Evolutionary conservation across 2,888 invertebrate genomes (phyloP), one percentile per base, ranked within the genome.

Genomic region (Julus scanicus): DNA sequence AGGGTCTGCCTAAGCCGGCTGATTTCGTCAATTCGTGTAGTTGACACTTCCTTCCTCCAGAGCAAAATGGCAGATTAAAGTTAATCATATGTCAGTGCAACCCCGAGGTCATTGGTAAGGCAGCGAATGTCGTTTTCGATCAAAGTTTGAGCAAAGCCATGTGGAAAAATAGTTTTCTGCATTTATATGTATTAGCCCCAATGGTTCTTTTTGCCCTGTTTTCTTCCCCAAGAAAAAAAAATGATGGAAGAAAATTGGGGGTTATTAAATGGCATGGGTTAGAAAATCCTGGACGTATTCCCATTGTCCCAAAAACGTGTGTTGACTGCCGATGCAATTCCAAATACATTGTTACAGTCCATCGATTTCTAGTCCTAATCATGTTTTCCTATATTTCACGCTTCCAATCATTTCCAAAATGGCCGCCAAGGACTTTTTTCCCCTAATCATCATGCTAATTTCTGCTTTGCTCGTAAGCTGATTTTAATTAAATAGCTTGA

Each of bases 1-100:
- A 71, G 71, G 63, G 63, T 15, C 29, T 11, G 29, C 71, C 6
- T 20, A 29, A 20, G 71, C 20, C 29, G 71, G 71, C 71, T 71
- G 71, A 71, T 71, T 71, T 71, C 71, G 71, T 71, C 71, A 71
- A 71, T 71, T 71, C 71, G 71, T 71, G 71, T 71, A 71, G 71
- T 71, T 71, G 71, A 71, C 71, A 71, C 71, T 71, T 71, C 71
- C 71, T 71, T 71, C 71, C 71, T 71, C 71, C 71, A 20, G 9
- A 29, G 71, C 71, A 71, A 71, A 71, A 71, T 29, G 29, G 71
- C 71, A 71, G 71, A 71, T 71, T 71, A 71, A 71, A 71, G 71
- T 71, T 71, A 71, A 71, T 71, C 71, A 71, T 71, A 71, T 71
- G 71, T 71, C 71, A 71, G 71, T 11, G 71, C 71, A 71, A 71